phyloP scores from a whole-genome alignment of 2,113 vertebrate genomes.

The Heptranchias perlo region DNA sequence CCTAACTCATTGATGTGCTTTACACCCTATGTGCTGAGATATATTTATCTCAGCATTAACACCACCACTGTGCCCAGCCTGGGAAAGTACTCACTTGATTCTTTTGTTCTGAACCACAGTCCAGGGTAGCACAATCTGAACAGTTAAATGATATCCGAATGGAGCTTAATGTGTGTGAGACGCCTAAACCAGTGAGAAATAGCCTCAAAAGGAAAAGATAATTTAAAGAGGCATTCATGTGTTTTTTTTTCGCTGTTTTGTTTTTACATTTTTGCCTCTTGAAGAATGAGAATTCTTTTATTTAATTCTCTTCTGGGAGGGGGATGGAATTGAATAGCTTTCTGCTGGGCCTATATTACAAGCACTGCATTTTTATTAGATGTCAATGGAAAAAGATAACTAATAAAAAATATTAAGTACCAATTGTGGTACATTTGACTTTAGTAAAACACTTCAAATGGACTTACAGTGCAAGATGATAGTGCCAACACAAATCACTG shows the following conservation, averaged over 20 bases:
- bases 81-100: not conserved
- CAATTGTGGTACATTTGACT: not conserved
- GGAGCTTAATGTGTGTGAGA: not conserved
- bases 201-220: not conserved
- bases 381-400: not conserved
- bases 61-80: not conserved
- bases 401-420: not conserved
- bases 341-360: not conserved
- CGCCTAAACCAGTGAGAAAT: not conserved
- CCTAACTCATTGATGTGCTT: not conserved
- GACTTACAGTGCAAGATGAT: not conserved
- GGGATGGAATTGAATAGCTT: not conserved
- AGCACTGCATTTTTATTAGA: not conserved
- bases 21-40: not conserved
- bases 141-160: not conserved
- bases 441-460: not conserved
- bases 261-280: not conserved
- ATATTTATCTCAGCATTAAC: not conserved
- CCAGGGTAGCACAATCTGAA: not conserved
- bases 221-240: not conserved
- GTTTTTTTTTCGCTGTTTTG: not conserved
- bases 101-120: not conserved
- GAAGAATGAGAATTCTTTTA: not conserved
- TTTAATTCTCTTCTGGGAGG: not conserved
- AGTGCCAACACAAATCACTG: not conserved